Evolutionary conservation across 2,888 invertebrate genomes (phyloP).

Genomic region (Philopedon plagiatum): DNA sequence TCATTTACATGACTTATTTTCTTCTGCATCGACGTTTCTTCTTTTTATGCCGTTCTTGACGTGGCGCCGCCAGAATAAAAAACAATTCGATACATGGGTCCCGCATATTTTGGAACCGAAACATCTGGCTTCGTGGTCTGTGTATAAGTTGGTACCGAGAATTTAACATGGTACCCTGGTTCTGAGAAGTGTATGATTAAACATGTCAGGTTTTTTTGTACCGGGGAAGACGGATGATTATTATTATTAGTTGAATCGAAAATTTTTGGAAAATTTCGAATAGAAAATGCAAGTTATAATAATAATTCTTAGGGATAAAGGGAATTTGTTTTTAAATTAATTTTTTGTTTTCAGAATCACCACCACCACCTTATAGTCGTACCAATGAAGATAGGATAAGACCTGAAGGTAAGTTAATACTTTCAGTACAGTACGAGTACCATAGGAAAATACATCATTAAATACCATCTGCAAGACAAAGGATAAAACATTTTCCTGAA

Average conservation of each 20-base stretch:
- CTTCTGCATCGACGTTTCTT: neutral
- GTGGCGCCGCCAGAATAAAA: conserved; percentile 42
- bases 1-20: too few species aligned
- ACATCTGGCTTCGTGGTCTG: conserved; percentile 33
- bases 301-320: too few species aligned
- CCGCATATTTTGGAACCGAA: conserved; percentile 39
- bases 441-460: too few species aligned
- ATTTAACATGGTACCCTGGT: conserved; percentile 33
- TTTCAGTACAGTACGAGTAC: too few species aligned
- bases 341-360: conserved; percentile 77
- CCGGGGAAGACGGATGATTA: too few species aligned
- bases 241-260: too few species aligned
- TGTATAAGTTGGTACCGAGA: conserved; percentile 35
- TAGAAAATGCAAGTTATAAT: too few species aligned
- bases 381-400: conserved; percentile 81
- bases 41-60: conserved; percentile 20
- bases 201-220: too few species aligned
- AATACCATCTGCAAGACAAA: too few species aligned
- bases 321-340: too few species aligned
- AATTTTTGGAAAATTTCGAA: too few species aligned
- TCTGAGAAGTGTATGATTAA: conserved; percentile 27
- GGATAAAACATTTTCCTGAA: too few species aligned
- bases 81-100: conserved; percentile 45
- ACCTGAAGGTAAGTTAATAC: conserved; percentile 84
- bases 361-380: conserved; percentile 87